Evolutionary conservation across 1,140 invertebrate species (phyloP).

Genomic region (Sogatella furcifera): DNA sequence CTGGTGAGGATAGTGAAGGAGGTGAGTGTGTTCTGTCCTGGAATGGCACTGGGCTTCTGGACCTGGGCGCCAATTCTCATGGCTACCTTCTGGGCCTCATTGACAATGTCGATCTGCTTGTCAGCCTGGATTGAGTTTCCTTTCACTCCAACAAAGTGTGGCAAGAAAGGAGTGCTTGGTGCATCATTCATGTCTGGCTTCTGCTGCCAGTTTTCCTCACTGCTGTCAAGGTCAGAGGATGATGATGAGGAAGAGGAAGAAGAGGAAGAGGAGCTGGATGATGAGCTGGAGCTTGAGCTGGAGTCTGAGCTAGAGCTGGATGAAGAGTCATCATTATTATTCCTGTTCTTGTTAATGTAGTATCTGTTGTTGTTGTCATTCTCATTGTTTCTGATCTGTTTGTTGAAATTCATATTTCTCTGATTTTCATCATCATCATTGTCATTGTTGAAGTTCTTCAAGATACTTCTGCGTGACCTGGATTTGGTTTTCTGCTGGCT

Average conservation of each 20-base stretch:
- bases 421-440: no score
- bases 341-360: constrained; percentile 16
- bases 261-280: constrained; percentile 19
- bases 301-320: not conserved
- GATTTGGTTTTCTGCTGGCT: no score
- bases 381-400: not conserved
- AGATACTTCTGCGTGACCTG: no score
- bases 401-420: no score
- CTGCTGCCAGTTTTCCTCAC: constrained; percentile 29
- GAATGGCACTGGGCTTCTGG: constrained; percentile 42
- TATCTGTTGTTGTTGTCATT: constrained; percentile 5
- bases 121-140: constrained; percentile 34
- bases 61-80: constrained; percentile 43
- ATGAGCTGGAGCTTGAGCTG: constrained; percentile 19
- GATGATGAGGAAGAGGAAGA: constrained; percentile 3
- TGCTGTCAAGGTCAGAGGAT: constrained; percentile 19
- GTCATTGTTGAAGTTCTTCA: no score
- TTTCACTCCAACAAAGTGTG: constrained; percentile 39
- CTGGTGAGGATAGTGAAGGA: constrained; percentile 48
- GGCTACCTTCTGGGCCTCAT: constrained; percentile 37
- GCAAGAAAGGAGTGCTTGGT: constrained; percentile 37
- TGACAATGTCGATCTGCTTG: constrained; percentile 28
- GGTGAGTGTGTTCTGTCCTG: constrained; percentile 40
- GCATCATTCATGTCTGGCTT: constrained; percentile 35
- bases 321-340: constrained; percentile 10